Conservation (phyloP, 2,797 vertebrate genomes). For the Rhodeus uyekii region DNA sequence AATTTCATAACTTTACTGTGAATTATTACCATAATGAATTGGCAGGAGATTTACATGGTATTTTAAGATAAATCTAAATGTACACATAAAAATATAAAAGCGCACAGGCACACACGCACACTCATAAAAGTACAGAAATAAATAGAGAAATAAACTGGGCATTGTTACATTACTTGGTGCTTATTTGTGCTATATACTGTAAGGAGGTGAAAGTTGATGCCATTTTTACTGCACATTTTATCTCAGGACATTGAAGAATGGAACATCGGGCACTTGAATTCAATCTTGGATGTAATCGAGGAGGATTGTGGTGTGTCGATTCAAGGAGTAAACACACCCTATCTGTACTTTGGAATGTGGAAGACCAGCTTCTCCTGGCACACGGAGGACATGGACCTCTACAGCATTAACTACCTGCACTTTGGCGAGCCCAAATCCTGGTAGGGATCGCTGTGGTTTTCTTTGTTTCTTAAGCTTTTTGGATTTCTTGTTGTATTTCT, state of each 20-base stretch:
- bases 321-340: conserved; percentile 96
- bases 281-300: conserved; percentile 91
- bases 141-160: too few species aligned
- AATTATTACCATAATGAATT: neutral
- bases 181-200: neutral
- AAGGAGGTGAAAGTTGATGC: neutral
- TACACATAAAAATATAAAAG: neutral
- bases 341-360: conserved; percentile 99
- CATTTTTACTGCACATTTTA: neutral
- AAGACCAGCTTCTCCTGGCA: conserved; percentile 99
- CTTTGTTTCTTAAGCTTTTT: neutral
- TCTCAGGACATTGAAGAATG: conserved; percentile 89
- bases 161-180: neutral
- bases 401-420: conserved; percentile 98
- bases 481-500: neutral
- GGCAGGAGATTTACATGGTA: neutral
- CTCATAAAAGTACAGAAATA: too few species aligned
- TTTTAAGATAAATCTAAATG: neutral
- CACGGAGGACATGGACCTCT: conserved; percentile 99
- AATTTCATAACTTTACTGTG: neutral
- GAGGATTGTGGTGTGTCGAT: conserved; percentile 96
- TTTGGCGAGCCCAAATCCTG: conserved; percentile 98
- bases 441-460: conserved; percentile 73
- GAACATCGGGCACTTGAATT: conserved; percentile 95
- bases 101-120: too few species aligned